Evolutionary conservation across 2,797 vertebrate species (phyloP).

Genomic region (Hyperoplus immaculatus): DNA sequence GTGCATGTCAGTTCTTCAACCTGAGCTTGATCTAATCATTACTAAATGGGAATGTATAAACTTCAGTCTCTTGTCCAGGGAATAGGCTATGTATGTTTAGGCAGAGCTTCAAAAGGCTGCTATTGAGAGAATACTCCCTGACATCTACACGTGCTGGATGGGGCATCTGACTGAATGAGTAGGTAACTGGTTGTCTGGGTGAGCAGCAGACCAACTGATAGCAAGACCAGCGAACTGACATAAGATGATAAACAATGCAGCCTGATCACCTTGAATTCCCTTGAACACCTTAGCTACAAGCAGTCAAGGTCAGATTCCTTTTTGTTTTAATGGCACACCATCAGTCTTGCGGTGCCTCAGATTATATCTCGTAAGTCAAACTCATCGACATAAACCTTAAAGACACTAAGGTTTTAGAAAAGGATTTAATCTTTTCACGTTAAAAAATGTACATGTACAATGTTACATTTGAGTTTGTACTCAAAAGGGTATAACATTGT

Average conservation of each 20-base stretch:
- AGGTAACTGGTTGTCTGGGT: slow-evolving; percentile 38
- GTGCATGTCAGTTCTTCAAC: neutral
- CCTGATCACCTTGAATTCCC: slow-evolving; percentile 7
- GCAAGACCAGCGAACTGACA: slow-evolving; percentile 5
- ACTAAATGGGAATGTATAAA: neutral
- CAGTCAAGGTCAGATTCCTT: slow-evolving; percentile 42
- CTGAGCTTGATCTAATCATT: neutral
- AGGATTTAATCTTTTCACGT: neutral
- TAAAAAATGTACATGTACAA: neutral
- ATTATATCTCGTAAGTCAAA: neutral
- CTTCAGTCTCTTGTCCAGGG: neutral
- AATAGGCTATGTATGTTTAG: slow-evolving; percentile 15
- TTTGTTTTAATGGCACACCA: neutral
- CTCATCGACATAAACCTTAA: neutral
- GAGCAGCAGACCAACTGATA: slow-evolving; percentile 1
- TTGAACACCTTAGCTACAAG: neutral
- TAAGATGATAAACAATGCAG: neutral
- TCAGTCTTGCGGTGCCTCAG: neutral
- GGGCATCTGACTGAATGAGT: slow-evolving; percentile 24
- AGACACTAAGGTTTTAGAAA: neutral
- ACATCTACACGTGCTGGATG: slow-evolving; percentile 21
- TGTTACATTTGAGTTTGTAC: neutral
- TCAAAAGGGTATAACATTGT: neutral
- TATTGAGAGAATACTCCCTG: slow-evolving; percentile 29
- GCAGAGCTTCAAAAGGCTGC: slow-evolving; percentile 28